Evolutionary conservation across 2,888 invertebrate species (phyloP), one percentile per base, ranked within the genome.

Genomic region (Scaptomyza reducta): DNA sequence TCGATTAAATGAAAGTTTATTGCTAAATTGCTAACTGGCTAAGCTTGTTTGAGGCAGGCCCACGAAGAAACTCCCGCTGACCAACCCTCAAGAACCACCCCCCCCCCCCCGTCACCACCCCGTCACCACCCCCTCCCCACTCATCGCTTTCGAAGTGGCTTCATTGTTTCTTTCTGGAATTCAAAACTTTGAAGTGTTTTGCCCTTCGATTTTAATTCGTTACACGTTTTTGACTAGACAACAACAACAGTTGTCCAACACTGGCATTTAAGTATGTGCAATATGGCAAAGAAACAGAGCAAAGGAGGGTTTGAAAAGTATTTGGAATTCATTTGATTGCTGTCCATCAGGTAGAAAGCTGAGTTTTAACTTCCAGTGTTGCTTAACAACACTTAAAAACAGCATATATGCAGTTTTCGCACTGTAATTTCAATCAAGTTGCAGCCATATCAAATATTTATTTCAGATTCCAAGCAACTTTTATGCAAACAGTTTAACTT

Each of bases 1-100:
- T 84, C 84, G 87, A 84, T 84, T 84, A 77, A 85, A 85, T 82
- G 75, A 77, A 84, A 82, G 68, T 84, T 84, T 84, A 87, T 87
- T 82, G 84, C 82, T 85, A 87, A 84, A 84, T 87, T 84, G 79
- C 87, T 63, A 84, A 84, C 86, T 84, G 84, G 74, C 82, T 77
- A 62, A 75, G 70, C 68, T 35, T 49, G 33, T 35, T 61, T n/a
- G n/a, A n/a, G n/a, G n/a, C n/a, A n/a, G n/a, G n/a, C n/a, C n/a
- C n/a, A n/a, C 5, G 25, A 25, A 5, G 5, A 25, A 25, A 25
- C 5, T 4, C 2, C 25, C 25, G 25, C 5, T 25, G 25, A 5
- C 25, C 25, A 25, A 25, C 25, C 25, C 25, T n/a, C n/a, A n/a
- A n/a, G n/a, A n/a, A n/a, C n/a, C n/a, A n/a, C n/a, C n/a, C n/a